Base-by-base conservation (phyloP, 2,113 vertebrate species). In the Poeciliopsis retropinna region DNA sequence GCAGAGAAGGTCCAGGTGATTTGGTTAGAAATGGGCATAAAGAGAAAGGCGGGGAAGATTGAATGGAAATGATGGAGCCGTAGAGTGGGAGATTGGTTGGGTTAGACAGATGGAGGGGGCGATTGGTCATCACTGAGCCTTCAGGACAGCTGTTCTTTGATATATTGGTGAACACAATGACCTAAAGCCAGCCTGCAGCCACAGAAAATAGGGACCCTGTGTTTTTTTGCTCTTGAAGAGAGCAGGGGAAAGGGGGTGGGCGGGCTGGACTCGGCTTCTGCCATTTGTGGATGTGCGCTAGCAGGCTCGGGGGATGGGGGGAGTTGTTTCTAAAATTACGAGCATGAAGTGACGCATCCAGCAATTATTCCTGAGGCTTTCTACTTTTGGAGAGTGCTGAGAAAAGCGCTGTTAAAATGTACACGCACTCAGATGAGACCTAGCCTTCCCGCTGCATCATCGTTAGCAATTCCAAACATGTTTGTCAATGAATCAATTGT, bases 121-220 rank as follows among this genome's bases (percentile, higher is more conserved):
- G 94, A 92, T 87, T 94, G 93, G 95, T 94, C 94, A 94, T 94
- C 90, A 86, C 85, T 82, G 91, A 91, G 91, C 93, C 88, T 92
- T 87, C 84, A 57, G 92, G 91, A 94, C 94, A 95, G 94, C 94
- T 95, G 94, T 90, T 94, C 93, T 93, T 94, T 95, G 94, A 95
- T 95, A 95, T 95, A 94, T 95, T 95, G 94, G 94, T 92, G 94
- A 90, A 95, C 92, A 95, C 93, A 95, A 95, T 94, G 93, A 94
- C 92, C 92, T 90, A 92, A 94, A 93, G 91, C 91, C 92, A 93
- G 93, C 91, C 93, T 92, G 89, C 91, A 94, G 93, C 89, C 91
- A 91, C 90, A 94, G 87, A 94, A 92, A 94, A 95, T 94, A 93
- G 92, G 92, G 88, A 92, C 93, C 92, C 93, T 92, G 91, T 87